Evolutionary conservation across 2,888 invertebrate genomes (phyloP).

Genomic region (Limnephilus lunatus): DNA sequence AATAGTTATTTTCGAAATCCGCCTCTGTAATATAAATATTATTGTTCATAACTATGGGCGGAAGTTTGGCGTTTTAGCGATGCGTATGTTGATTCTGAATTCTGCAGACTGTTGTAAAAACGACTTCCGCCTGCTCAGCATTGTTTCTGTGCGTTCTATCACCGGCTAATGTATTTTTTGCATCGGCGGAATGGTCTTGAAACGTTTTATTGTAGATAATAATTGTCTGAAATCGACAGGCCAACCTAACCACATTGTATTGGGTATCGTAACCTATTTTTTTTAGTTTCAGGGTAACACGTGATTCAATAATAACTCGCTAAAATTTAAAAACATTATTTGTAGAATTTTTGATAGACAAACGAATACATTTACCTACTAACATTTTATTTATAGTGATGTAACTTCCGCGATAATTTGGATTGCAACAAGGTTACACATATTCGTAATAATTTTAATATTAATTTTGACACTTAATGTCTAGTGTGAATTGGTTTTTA

Average conservation of each 20-base stretch:
- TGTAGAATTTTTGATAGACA: background rate
- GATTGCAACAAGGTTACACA: background rate
- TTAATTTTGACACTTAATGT: background rate
- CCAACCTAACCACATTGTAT: background rate
- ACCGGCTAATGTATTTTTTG: constrained; percentile 9
- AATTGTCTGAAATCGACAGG: background rate
- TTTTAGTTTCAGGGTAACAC: background rate
- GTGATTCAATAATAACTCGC: background rate
- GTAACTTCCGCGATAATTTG: background rate
- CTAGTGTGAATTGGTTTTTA: background rate
- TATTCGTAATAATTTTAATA: background rate
- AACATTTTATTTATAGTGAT: background rate
- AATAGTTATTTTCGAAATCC: background rate
- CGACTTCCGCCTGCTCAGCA: constrained; percentile 8
- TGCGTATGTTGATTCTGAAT: constrained; percentile 23
- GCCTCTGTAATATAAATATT: background rate
- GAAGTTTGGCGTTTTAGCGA: constrained; percentile 33
- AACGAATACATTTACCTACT: background rate
- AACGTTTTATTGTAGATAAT: background rate
- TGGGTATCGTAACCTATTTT: background rate
- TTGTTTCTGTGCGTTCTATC: background rate
- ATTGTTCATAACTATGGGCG: background rate
- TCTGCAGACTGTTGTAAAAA: constrained; percentile 23
- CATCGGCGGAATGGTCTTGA: background rate
- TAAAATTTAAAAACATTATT: background rate